Percentiles rank a stretch among this genome's conserved stretches.
Evolutionary conservation across 2,113 vertebrate genomes (phyloP).

Genomic region (Miniopterus natalensis): DNA sequence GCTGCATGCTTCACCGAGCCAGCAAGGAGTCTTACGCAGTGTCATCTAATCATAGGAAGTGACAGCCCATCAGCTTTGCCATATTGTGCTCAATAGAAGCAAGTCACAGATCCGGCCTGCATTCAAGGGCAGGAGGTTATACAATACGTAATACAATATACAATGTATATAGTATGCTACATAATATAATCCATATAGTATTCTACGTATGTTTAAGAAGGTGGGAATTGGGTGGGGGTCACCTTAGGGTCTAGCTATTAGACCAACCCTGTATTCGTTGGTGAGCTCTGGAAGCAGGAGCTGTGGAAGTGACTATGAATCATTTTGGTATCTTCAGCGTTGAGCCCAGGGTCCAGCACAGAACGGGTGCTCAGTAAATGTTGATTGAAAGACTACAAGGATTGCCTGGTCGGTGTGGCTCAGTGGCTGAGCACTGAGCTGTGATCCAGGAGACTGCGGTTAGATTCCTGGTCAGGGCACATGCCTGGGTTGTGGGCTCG

Average conservation of each 20-base stretch:
- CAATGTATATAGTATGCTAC: background rate
- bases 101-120: background rate
- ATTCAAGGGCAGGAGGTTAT: background rate
- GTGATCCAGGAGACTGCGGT: too few relatives aligned
- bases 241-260: background rate
- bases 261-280: background rate
- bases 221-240: background rate
- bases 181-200: background rate
- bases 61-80: background rate
- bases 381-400: background rate
- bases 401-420: too few relatives aligned
- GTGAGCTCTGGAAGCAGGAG: background rate
- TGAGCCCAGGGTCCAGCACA: background rate
- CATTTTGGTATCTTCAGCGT: background rate
- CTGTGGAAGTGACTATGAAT: background rate
- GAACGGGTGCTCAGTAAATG: background rate
- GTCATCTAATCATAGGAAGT: background rate
- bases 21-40: background rate
- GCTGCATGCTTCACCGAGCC: background rate
- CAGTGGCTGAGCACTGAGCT: too few relatives aligned
- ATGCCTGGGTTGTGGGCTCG: too few relatives aligned
- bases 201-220: background rate
- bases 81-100: background rate
- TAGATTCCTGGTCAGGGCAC: too few relatives aligned
- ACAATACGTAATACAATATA: background rate